Conservation (phyloP, 1,140 invertebrate genomes). For the Calycopis cecrops region DNA sequence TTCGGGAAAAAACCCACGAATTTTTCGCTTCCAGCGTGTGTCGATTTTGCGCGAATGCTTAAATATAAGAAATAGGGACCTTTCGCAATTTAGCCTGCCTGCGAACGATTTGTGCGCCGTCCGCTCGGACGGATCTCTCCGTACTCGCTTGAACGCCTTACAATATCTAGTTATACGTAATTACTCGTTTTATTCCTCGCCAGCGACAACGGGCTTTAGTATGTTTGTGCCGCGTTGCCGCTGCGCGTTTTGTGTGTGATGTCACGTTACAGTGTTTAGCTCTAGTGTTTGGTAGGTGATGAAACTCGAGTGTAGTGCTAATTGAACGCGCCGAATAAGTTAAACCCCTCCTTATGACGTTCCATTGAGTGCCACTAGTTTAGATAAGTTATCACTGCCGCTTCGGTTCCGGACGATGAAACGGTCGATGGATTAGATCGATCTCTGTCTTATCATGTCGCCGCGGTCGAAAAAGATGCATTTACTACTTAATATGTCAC, state of each 20-base stretch:
- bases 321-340: not conserved
- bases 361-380: no score
- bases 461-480: slow-evolving; percentile 1
- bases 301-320: not conserved
- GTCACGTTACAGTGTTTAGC: not conserved
- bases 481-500: slow-evolving; percentile 3
- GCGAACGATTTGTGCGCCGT: not conserved
- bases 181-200: slow-evolving; percentile 5
- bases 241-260: slow-evolving; percentile 4
- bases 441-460: not conserved
- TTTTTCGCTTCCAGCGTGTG: no score
- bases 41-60: no score
- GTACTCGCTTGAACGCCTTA: slow-evolving; percentile 13
- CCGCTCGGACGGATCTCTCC: not conserved
- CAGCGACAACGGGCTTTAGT: not conserved
- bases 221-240: not conserved
- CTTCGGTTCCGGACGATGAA: not conserved
- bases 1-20: no score
- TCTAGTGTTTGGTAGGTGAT: slow-evolving; percentile 2
- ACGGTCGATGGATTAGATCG: not conserved
- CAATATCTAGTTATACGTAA: slow-evolving; percentile 18
- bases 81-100: not conserved
- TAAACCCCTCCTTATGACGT: not conserved
- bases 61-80: no score
- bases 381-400: not conserved